phyloP scores from a whole-genome alignment of 2,113 vertebrate species.

The Gobiocypris rarus region DNA sequence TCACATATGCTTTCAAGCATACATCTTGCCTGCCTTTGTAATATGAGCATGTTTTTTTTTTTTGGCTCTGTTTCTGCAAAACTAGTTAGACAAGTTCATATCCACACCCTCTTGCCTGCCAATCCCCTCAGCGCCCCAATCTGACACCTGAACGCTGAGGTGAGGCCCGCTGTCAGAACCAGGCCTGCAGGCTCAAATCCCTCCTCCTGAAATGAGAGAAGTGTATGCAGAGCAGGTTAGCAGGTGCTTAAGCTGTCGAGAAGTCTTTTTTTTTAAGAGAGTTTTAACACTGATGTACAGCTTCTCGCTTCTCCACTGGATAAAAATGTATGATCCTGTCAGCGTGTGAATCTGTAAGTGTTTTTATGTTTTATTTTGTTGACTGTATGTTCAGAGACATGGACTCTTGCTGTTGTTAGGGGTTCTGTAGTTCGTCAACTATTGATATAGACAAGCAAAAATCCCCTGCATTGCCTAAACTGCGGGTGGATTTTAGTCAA shows the following conservation, averaged over 20 bases:
- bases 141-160: conserved; percentile 16
- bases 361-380: background rate
- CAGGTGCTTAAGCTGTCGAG: background rate
- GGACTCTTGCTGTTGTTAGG: background rate
- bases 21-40: background rate
- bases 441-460: background rate
- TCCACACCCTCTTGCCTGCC: conserved; percentile 41
- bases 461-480: background rate
- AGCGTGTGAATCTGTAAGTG: conserved; percentile 21
- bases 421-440: background rate
- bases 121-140: background rate
- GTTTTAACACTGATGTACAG: background rate
- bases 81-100: conserved; percentile 37
- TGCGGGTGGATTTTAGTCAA: background rate
- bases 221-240: conserved; percentile 57
- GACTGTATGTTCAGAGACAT: background rate
- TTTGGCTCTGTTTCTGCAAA: conserved; percentile 8
- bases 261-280: background rate
- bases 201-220: conserved; percentile 36
- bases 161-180: conserved; percentile 4
- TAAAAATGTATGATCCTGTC: background rate
- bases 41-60: conserved; percentile 4
- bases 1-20: background rate
- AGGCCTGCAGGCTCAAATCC: conserved; percentile 53
- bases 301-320: background rate